These are phyloP conservation scores for Macquaria ambigua DNA, from an alignment of 2,113 vertebrate genomes.

Conservation along the genomic window DNA sequence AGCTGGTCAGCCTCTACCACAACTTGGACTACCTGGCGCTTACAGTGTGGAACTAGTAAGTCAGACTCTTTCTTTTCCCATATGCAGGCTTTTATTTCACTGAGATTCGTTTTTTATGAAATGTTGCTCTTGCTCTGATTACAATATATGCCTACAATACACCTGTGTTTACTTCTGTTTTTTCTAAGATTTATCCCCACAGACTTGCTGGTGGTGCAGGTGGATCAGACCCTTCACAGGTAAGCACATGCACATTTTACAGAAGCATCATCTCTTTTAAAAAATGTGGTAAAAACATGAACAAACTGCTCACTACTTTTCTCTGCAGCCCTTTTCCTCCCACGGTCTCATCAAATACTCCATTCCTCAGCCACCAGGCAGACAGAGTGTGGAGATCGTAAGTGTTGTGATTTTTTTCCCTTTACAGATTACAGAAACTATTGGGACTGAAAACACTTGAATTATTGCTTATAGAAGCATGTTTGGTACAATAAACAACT, in stretches of 20 bases:
- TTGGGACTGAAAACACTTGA: conserved; percentile 1
- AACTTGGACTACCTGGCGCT: conserved; percentile 62
- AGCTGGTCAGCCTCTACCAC: conserved; percentile 53
- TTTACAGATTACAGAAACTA: not conserved
- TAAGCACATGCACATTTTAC: conserved; percentile 25
- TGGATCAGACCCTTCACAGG: conserved; percentile 65
- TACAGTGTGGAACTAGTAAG: conserved; percentile 84
- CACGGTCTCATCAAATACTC: conserved; percentile 84
- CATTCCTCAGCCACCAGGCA: conserved; percentile 83
- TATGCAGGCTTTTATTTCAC: not conserved
- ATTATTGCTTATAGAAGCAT: not conserved
- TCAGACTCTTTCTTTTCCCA: conserved; percentile 6
- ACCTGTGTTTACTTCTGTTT: not conserved
- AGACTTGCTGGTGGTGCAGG: conserved; percentile 59
- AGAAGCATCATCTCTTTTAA: not conserved
- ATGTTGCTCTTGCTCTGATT: not conserved
- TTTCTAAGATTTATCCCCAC: conserved; percentile 76
- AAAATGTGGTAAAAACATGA: not conserved
- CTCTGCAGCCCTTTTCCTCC: conserved; percentile 60
- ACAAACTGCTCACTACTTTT: not conserved
- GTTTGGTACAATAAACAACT: not conserved
- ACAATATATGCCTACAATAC: not conserved
- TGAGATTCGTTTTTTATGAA: not conserved
- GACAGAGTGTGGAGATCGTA: conserved; percentile 85
- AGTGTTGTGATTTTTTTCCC: conserved; percentile 47